Evolutionary conservation across 2,113 vertebrate genomes (phyloP).

Genomic region (Pachyramphus minor): DNA sequence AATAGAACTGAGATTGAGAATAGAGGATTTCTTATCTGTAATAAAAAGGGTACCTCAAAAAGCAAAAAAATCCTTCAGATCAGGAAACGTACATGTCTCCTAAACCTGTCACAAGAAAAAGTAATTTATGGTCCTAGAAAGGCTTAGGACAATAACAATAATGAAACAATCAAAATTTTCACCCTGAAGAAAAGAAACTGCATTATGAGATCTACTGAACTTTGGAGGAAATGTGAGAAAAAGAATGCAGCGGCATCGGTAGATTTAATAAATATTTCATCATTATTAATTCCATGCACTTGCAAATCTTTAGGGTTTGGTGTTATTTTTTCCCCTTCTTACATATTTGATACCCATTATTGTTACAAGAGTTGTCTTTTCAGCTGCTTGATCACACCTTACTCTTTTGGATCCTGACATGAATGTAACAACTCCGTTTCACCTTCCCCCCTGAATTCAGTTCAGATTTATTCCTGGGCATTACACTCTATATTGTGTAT

Average conservation of each 20-base stretch:
- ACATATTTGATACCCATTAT: neutral
- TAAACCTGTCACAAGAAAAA: neutral
- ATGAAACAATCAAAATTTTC: neutral
- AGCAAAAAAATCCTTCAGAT: too few relatives aligned
- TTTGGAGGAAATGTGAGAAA: neutral
- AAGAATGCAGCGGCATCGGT: neutral
- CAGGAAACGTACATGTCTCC: neutral
- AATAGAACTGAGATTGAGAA: neutral
- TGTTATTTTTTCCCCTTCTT: neutral
- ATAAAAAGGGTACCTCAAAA: neutral
- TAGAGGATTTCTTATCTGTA: neutral
- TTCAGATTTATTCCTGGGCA: neutral
- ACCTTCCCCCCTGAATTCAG: neutral
- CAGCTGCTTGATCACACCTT: neutral
- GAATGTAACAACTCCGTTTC: neutral
- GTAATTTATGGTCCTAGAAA: neutral
- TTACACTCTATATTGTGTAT: neutral
- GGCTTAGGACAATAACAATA: neutral
- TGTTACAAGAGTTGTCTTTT: neutral
- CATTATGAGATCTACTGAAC: neutral
- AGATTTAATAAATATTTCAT: neutral
- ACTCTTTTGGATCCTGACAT: neutral
- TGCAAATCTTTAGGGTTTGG: neutral
- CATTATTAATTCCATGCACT: neutral
- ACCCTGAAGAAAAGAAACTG: neutral